A percentile compares a stretch with the other conserved stretches of the same genome.
phyloP scores from a whole-genome alignment of 2,113 vertebrate genomes.

The Aegithalos caudatus region DNA sequence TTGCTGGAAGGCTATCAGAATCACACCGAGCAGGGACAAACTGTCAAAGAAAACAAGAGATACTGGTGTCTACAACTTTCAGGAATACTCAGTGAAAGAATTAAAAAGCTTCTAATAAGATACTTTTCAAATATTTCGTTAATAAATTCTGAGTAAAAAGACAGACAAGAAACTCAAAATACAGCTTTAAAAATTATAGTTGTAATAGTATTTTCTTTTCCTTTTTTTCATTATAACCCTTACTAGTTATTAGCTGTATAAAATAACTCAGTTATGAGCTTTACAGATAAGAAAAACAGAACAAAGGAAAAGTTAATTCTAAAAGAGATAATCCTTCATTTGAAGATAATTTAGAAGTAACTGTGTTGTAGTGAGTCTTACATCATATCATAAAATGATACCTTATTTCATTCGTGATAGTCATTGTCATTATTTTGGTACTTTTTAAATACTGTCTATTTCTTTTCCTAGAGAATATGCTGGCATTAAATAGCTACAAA shows the following conservation, averaged over 20 bases:
- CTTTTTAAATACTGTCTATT: background rate
- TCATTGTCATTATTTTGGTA: background rate
- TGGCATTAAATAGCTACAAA: background rate
- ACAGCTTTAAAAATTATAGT: background rate
- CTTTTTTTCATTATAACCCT: background rate
- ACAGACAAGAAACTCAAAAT: background rate
- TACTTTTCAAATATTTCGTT: background rate
- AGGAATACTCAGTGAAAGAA: background rate
- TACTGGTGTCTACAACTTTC: background rate
- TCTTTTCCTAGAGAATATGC: background rate
- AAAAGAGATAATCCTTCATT: background rate
- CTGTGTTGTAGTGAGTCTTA: background rate
- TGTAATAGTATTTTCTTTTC: background rate
- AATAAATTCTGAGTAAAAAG: background rate
- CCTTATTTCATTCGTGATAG: background rate
- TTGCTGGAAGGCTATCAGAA: conserved; percentile 93
- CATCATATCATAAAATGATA: background rate
- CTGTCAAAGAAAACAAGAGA: conserved; percentile 66
- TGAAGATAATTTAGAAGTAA: background rate
- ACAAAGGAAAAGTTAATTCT: background rate
- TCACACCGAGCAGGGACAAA: conserved; percentile 90
- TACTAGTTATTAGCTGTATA: background rate
- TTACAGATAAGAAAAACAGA: background rate
- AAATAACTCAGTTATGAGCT: background rate
- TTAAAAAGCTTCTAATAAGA: background rate